Percentiles rank a stretch among this genome's conserved stretches.
These are phyloP conservation scores for Oligia strigilis DNA, from an alignment of 2,888 invertebrate genomes.

Conservation along the genomic window DNA sequence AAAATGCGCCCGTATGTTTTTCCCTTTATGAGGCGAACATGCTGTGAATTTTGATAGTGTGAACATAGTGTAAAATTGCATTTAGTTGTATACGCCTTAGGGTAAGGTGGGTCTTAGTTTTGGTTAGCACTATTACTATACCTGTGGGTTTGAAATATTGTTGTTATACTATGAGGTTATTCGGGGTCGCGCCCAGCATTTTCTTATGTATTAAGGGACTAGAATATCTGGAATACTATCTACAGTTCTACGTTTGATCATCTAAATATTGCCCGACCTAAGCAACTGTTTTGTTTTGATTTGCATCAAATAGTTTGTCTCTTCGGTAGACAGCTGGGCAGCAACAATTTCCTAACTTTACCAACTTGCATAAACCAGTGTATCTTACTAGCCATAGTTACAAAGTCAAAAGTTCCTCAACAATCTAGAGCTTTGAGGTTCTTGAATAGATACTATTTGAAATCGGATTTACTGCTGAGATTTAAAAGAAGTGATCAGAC, in stretches of 20 bases:
- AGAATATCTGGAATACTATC: not conserved
- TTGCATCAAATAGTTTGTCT: constrained; percentile 4
- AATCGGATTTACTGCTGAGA: not conserved
- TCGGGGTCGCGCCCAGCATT: not conserved
- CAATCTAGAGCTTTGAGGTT: constrained; percentile 3
- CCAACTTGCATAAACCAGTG: constrained; percentile 10
- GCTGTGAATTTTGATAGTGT: constrained; percentile 86
- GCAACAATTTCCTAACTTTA: constrained; percentile 29
- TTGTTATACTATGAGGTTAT: constrained; percentile 13
- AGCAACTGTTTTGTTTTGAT: not conserved
- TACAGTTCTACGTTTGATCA: not conserved
- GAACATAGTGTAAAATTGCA: constrained; percentile 84
- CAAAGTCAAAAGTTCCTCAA: constrained; percentile 7
- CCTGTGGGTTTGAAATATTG: constrained; percentile 16
- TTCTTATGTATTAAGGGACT: not conserved
- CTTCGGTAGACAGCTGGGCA: not conserved
- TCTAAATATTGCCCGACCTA: not conserved
- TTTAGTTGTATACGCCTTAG: constrained; percentile 73
- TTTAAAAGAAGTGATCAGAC: not conserved
- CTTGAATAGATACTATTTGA: constrained; percentile 10
- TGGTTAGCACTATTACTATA: constrained; percentile 13
- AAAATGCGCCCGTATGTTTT: constrained; percentile 70
- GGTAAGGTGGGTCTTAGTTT: constrained; percentile 61
- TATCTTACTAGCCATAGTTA: not conserved
- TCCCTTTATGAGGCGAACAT: constrained; percentile 77